Evolutionary conservation across 2,888 invertebrate species (phyloP).

Genomic region (Panzeria rudis): DNA sequence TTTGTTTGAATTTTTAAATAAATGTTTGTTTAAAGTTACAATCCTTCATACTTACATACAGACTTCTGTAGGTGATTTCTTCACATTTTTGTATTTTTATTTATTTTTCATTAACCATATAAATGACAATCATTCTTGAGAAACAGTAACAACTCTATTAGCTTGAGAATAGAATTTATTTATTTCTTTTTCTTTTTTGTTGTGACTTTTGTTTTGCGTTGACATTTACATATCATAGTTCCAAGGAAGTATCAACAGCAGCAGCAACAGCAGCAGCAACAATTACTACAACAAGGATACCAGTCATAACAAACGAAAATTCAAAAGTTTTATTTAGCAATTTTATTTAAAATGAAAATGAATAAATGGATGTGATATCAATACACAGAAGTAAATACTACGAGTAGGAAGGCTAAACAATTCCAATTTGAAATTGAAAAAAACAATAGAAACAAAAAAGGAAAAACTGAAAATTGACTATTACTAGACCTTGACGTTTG

Average conservation of each 20-base stretch:
- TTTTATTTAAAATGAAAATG: slow-evolving; percentile 25
- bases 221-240: slow-evolving; percentile 72
- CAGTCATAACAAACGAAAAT: neutral
- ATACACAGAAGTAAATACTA: slow-evolving; percentile 6
- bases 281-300: neutral
- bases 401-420: slow-evolving; percentile 17
- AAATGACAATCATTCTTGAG: slow-evolving; percentile 71
- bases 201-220: slow-evolving; percentile 55
- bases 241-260: slow-evolving; percentile 63
- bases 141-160: slow-evolving; percentile 72
- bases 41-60: neutral
- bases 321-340: slow-evolving; percentile 42
- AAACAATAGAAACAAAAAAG: neutral
- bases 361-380: slow-evolving; percentile 37
- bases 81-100: neutral
- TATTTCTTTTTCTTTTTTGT: slow-evolving; percentile 8
- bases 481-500: slow-evolving; percentile 71
- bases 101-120: slow-evolving; percentile 59
- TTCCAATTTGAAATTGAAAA: slow-evolving; percentile 3
- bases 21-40: slow-evolving; percentile 45
- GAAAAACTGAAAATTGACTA: slow-evolving; percentile 67
- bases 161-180: slow-evolving; percentile 34
- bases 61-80: slow-evolving; percentile 41
- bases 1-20: slow-evolving; percentile 15
- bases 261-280: neutral